Base-by-base conservation (phyloP, 2,113 vertebrate species). In the Tyto alba region DNA sequence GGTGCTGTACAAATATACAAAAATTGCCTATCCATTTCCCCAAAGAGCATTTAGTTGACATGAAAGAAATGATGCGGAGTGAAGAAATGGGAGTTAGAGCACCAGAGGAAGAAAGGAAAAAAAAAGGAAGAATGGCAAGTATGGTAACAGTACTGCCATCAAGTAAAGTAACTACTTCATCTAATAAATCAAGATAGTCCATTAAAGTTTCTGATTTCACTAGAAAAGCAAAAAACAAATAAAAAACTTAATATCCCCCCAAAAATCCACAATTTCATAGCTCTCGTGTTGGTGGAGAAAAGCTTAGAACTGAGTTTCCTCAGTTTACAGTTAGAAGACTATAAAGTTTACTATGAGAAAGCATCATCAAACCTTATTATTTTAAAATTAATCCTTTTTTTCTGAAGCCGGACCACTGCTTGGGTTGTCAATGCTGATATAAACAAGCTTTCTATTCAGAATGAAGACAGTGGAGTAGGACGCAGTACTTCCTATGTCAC, bases 351-450 rank as follows among this genome's bases (percentile, higher is more conserved):
- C 19, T 45, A 50, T 32, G 36, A 55, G 83, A 83, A 89, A 81
- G 4, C 0, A 1, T 5, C 48, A 45, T 22, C 6, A 80, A 68
- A 45, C 7, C 0, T n/a, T 68, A 45, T n/a, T 36, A 40, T 79
- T 82, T 72, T 45, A 40, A 74, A 88, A 91, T 43, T 43, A 36
- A 2, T 53, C 1, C 21, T 10, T 36, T 48, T 69, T 59, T 41
- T 71, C 55, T 53, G 0, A 63, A 74, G 23, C 47, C 25, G 90
- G 73, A 55, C 11, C 43, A 40, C 17, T 38, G 32, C 22, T 69
- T 87, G 34, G 10, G 11, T 47, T 86, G 29, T 83, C 43, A 74
- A 13, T 16, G 7, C 7, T 76, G 19, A 74, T 47, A 48, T 23
- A 53, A 89, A 69, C 21, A 90, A 86, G 12, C 8, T 57, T 55